phyloP scores from a whole-genome alignment of 2,113 vertebrate genomes.

The Campylorhamphus procurvoides region DNA sequence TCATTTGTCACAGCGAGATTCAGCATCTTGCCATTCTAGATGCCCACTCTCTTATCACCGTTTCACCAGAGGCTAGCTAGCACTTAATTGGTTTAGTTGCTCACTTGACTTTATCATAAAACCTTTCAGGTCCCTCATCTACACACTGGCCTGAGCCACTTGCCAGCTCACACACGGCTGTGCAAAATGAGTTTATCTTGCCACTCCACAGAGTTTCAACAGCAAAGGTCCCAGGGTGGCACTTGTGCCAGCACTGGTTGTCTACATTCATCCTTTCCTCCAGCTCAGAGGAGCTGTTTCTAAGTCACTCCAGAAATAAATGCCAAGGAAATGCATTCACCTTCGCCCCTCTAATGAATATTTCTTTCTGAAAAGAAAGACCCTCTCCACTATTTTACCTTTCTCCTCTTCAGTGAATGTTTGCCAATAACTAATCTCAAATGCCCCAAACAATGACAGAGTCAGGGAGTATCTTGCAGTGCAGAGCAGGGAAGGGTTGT shows the following conservation, averaged over 20 bases:
- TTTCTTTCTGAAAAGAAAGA: neutral
- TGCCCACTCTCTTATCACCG: accelerated
- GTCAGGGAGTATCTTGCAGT: accelerated
- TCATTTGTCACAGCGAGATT: neutral
- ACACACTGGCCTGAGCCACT: neutral
- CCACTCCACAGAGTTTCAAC: neutral
- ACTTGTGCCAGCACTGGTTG: neutral
- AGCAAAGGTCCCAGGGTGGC: neutral
- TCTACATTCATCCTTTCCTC: neutral
- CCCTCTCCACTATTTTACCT: accelerated
- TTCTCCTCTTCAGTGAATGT: neutral
- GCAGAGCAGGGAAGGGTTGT: neutral
- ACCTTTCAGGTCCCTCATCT: neutral
- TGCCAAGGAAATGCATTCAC: neutral
- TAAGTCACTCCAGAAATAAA: neutral
- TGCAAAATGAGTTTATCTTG: neutral
- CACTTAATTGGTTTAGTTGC: neutral
- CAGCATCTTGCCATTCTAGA: neutral
- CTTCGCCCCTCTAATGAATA: neutral
- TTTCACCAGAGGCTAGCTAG: neutral
- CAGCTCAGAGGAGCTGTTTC: neutral
- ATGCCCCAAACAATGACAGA: neutral
- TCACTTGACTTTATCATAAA: slow-evolving; percentile 9
- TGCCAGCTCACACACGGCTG: neutral
- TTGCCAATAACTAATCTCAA: neutral